Evolutionary conservation across 2,888 invertebrate species (phyloP).

Genomic region (Colostygia pectinataria): DNA sequence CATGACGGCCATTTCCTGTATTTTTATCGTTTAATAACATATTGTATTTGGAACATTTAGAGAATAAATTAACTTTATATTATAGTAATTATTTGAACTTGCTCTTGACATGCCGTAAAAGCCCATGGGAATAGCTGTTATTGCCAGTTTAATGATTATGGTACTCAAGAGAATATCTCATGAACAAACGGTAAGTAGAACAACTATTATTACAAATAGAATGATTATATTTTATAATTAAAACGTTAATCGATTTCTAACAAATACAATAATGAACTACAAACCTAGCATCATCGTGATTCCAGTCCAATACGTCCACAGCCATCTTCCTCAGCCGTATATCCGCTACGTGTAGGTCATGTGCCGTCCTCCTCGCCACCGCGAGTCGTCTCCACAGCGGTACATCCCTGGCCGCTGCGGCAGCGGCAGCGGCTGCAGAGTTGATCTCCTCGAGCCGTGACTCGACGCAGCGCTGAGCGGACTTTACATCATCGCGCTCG

Average conservation of each 20-base stretch:
- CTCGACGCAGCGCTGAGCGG: slow-evolving; percentile 96
- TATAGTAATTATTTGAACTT: slow-evolving; percentile 55
- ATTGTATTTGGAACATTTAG: slow-evolving; percentile 42
- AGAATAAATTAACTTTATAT: slow-evolving; percentile 22
- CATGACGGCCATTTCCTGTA: slow-evolving; percentile 26
- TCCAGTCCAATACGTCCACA: slow-evolving; percentile 96
- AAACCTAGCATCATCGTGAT: slow-evolving; percentile 92
- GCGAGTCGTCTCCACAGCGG: slow-evolving; percentile 95
- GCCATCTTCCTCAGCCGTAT: slow-evolving; percentile 96
- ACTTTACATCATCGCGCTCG: slow-evolving; percentile 91
- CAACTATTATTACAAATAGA: slow-evolving; percentile 14
- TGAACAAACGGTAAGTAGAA: slow-evolving; percentile 41
- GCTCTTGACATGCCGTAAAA: slow-evolving; percentile 53
- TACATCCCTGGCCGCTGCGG: slow-evolving; percentile 93
- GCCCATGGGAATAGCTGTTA: slow-evolving; percentile 51
- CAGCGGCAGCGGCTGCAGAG: slow-evolving; percentile 94
- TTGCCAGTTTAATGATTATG: slow-evolving; percentile 55
- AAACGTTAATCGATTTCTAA: no score
- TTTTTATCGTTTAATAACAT: slow-evolving; percentile 44
- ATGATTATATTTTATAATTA: not conserved
- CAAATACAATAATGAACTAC: not conserved
- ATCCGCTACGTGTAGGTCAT: slow-evolving; percentile 94
- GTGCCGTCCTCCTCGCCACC: slow-evolving; percentile 88
- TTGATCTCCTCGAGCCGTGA: slow-evolving; percentile 97
- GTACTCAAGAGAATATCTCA: slow-evolving; percentile 59